phyloP scores from a whole-genome alignment of 1,140 invertebrate genomes.

The Dreissena polymorpha region DNA sequence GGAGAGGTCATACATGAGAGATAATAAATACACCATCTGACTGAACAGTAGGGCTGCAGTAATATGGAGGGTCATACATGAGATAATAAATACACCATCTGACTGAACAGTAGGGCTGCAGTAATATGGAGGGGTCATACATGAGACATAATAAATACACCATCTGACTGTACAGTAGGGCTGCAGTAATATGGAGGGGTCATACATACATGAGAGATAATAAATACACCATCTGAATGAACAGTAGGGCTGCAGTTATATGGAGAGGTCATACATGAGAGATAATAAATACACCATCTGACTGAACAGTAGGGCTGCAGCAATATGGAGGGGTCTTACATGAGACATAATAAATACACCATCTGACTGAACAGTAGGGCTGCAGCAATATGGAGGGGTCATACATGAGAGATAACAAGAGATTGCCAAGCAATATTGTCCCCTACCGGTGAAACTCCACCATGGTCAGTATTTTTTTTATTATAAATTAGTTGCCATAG shows the following conservation, averaged over 20 bases:
- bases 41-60: neutral
- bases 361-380: neutral
- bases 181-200: constrained; percentile 56
- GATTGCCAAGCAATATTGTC: too few species aligned
- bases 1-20: neutral
- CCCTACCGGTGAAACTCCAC: too few species aligned
- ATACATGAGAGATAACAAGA: too few species aligned
- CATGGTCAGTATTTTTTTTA: too few species aligned
- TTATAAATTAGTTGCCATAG: too few species aligned
- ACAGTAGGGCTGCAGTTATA: neutral
- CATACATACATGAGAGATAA: constrained; percentile 11
- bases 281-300: neutral
- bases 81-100: neutral
- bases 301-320: neutral
- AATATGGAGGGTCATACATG: neutral
- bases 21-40: constrained; percentile 1
- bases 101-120: neutral
- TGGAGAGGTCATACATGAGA: neutral
- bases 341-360: neutral
- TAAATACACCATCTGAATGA: neutral
- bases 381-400: too few species aligned
- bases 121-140: too few species aligned
- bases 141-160: too few species aligned
- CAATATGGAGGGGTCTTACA: neutral
- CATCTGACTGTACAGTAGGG: neutral